These are phyloP conservation scores for Phragmatobia fuliginosa DNA, from an alignment of 2,888 invertebrate species.

Conservation along the genomic window DNA sequence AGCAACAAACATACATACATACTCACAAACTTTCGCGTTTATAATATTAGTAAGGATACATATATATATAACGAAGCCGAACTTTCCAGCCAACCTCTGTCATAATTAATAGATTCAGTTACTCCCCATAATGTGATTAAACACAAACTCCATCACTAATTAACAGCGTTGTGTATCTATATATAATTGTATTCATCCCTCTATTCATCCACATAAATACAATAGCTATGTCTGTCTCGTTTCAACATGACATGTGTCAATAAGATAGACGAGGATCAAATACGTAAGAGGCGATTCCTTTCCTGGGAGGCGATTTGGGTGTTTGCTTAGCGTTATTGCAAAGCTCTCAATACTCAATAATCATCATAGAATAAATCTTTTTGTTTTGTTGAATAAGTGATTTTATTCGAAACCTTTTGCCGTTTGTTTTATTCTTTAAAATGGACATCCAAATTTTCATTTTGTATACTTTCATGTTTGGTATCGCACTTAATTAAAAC, in stretches of 20 bases:
- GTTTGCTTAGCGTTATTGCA: conserved; percentile 4
- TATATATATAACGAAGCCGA: not conserved
- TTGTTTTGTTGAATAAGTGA: not conserved
- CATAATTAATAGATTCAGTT: not conserved
- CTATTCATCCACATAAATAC: not conserved
- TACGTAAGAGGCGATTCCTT: not conserved
- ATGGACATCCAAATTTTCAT: not conserved
- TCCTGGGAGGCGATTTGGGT: conserved; percentile 3
- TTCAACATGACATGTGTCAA: not conserved
- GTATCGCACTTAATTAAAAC: not conserved
- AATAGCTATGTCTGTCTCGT: not conserved
- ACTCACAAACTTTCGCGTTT: too few relatives aligned
- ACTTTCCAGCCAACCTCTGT: not conserved
- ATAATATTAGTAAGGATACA: too few relatives aligned
- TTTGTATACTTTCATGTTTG: not conserved
- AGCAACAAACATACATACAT: too few relatives aligned
- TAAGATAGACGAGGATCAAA: conserved; percentile 2
- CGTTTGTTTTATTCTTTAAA: not conserved
- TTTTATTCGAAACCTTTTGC: too few relatives aligned
- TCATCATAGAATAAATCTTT: not conserved
- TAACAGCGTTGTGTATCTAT: not conserved
- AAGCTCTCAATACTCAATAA: conserved; percentile 2
- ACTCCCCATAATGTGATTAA: not conserved
- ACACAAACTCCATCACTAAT: not conserved
- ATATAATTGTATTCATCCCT: not conserved